Evolutionary conservation across 1,140 invertebrate species (phyloP).

Genomic region (Drosophila dunni): DNA sequence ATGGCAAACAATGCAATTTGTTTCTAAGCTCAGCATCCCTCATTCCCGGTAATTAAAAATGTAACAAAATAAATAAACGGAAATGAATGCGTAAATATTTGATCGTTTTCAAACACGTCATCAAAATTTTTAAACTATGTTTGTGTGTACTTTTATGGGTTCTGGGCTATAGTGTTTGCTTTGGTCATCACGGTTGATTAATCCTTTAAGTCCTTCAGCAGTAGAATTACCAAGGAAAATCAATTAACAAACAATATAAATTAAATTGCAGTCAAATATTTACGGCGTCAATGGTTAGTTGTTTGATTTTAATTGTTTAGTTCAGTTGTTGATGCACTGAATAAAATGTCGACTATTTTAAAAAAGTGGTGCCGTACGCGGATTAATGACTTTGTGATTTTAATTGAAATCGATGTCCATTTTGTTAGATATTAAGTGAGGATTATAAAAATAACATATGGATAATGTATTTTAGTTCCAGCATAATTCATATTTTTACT

Average conservation of each 20-base stretch:
- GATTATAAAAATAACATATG: neutral
- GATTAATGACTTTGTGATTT: too few relatives aligned
- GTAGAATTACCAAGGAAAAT: neutral
- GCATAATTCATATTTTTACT: too few relatives aligned
- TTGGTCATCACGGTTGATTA: slow-evolving; percentile 34
- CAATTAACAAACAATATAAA: neutral
- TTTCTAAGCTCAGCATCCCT: slow-evolving; percentile 19
- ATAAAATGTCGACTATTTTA: too few relatives aligned
- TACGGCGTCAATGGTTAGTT: neutral
- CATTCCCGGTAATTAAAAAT: neutral
- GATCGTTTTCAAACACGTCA: slow-evolving; percentile 25
- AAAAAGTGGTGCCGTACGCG: too few relatives aligned
- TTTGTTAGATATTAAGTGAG: neutral
- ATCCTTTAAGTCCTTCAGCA: slow-evolving; percentile 7
- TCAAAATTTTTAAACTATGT: slow-evolving; percentile 18
- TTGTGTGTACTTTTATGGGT: slow-evolving; percentile 27
- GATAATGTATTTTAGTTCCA: too few relatives aligned
- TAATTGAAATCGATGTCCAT: too few relatives aligned
- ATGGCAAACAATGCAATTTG: slow-evolving; percentile 55
- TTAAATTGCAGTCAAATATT: neutral
- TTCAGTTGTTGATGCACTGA: too few relatives aligned
- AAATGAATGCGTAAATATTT: slow-evolving; percentile 42
- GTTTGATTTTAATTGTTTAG: neutral
- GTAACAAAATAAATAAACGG: slow-evolving; percentile 14
- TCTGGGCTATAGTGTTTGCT: neutral